phyloP scores from a whole-genome alignment of 2,888 invertebrate species.

The Drosophila macrospina region DNA sequence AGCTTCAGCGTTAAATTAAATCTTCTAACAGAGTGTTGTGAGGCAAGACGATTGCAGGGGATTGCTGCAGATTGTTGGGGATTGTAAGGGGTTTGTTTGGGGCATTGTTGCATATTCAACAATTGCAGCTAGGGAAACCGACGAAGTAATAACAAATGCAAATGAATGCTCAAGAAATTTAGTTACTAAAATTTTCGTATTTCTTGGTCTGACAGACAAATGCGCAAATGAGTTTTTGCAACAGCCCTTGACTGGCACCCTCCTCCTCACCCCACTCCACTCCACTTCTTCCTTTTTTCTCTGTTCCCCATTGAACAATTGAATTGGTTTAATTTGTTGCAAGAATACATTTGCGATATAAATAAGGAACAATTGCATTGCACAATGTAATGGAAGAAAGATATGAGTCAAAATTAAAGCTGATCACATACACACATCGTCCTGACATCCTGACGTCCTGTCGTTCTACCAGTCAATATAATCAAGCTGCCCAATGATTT shows the following conservation, averaged over 20 bases:
- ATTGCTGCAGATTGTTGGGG: neutral
- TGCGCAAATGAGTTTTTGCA: constrained; percentile 64
- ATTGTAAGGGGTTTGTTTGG: constrained; percentile 24
- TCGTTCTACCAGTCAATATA: constrained; percentile 64
- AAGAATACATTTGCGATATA: constrained; percentile 21
- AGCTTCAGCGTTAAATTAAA: constrained; percentile 69
- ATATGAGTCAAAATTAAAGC: constrained; percentile 41
- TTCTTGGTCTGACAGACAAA: constrained; percentile 50
- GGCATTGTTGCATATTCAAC: constrained; percentile 76
- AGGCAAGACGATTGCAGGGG: constrained; percentile 4
- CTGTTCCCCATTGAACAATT: constrained; percentile 38
- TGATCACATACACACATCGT: constrained; percentile 40
- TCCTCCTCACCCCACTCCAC: neutral
- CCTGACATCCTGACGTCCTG: constrained; percentile 5
- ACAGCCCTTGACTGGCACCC: constrained; percentile 1
- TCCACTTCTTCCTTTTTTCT: neutral
- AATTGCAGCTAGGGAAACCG: constrained; percentile 70
- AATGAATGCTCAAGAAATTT: constrained; percentile 77
- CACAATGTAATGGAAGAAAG: constrained; percentile 31
- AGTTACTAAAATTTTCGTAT: constrained; percentile 64
- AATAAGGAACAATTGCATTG: constrained; percentile 38
- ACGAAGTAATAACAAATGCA: constrained; percentile 80
- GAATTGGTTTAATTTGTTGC: constrained; percentile 69
- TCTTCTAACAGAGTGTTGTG: constrained; percentile 56
- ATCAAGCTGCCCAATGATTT: constrained; percentile 66